Evolutionary conservation across 2,797 vertebrate genomes (phyloP).

Genomic region (Calcarius lapponicus): DNA sequence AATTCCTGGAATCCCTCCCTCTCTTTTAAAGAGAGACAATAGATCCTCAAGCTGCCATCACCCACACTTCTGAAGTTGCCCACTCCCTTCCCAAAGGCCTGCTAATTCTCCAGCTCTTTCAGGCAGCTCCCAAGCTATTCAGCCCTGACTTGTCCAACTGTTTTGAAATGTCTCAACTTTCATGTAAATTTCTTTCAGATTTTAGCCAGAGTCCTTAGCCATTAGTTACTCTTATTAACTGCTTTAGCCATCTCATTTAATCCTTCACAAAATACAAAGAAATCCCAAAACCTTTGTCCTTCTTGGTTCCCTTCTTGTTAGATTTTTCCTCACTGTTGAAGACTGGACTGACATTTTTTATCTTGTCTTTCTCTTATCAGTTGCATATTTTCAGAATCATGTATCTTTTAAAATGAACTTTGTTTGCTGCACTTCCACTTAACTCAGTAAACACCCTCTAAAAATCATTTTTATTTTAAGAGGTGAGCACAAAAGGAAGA

Average conservation of each 20-base stretch:
- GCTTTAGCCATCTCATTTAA: background rate
- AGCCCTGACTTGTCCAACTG: background rate
- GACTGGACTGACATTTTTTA: background rate
- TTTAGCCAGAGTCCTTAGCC: background rate
- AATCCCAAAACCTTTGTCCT: background rate
- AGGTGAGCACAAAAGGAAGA: slow-evolving; percentile 20
- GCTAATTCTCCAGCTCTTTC: background rate
- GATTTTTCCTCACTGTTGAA: background rate
- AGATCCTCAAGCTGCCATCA: background rate
- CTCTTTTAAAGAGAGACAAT: background rate
- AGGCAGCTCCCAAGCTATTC: background rate
- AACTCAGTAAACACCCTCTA: slow-evolving; percentile 30
- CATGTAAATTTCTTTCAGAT: background rate
- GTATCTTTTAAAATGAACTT: slow-evolving; percentile 21
- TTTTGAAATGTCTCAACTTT: background rate
- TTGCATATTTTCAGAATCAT: background rate
- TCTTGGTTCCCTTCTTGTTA: background rate
- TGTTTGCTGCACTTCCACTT: background rate
- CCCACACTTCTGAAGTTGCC: background rate
- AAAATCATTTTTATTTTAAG: slow-evolving; percentile 58
- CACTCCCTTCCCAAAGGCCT: background rate
- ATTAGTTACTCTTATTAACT: background rate
- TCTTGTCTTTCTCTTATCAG: background rate
- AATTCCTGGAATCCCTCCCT: background rate
- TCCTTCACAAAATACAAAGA: background rate